Conservation (phyloP, 92 coral and sea anemone genomes). For the Phymanthus crucifer region DNA sequence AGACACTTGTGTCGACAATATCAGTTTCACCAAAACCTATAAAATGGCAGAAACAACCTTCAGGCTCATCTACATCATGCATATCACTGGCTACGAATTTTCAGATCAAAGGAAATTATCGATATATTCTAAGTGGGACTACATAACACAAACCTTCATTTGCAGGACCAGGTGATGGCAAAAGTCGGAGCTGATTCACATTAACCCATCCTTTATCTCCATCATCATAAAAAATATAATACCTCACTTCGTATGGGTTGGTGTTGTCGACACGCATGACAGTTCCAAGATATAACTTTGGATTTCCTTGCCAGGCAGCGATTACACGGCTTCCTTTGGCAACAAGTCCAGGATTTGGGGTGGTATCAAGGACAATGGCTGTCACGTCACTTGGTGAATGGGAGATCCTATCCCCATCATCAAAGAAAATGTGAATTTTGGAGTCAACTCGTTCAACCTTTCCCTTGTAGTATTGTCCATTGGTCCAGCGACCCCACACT, state of each 20-base stretch:
- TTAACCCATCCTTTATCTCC: conserved; percentile 55
- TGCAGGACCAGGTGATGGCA: conserved; percentile 59
- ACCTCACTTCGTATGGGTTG: conserved; percentile 30
- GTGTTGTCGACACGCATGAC: conserved; percentile 33
- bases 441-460: conserved; percentile 47
- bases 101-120: too few species aligned
- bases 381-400: conserved; percentile 48
- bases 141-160: conserved; percentile 38
- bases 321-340: conserved; percentile 59
- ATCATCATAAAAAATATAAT: conserved; percentile 48
- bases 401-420: conserved; percentile 57
- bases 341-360: conserved; percentile 53
- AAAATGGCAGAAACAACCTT: too few species aligned
- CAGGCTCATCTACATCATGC: too few species aligned
- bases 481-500: conserved; percentile 61
- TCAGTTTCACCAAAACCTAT: too few species aligned
- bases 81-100: too few species aligned
- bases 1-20: too few species aligned
- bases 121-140: not conserved
- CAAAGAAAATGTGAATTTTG: conserved; percentile 54
- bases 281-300: conserved; percentile 44
- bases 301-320: conserved; percentile 50
- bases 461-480: conserved; percentile 46
- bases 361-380: conserved; percentile 51
- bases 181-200: conserved; percentile 37